Evolutionary conservation across 2,113 vertebrate species (phyloP).

Genomic region (Phocoena phocoena): DNA sequence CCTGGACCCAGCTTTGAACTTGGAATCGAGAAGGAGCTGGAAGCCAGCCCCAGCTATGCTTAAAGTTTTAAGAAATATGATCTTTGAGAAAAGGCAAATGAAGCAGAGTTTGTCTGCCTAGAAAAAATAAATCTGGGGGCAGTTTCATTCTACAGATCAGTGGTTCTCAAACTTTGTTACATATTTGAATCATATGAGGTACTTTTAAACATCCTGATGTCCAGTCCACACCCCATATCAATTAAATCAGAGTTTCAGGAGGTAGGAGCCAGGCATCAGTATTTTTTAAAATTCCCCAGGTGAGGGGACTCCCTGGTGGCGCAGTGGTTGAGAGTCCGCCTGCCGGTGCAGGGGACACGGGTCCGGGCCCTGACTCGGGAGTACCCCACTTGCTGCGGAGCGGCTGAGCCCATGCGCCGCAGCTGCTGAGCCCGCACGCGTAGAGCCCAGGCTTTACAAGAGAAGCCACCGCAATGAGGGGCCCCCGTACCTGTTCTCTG

Average conservation of each 20-base stretch:
- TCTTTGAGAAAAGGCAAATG: conserved; percentile 23
- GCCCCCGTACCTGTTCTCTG: no score
- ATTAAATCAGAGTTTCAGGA: not conserved
- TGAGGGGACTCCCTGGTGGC: not conserved
- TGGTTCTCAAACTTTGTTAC: not conserved
- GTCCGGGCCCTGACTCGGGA: no score
- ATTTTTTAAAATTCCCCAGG: not conserved
- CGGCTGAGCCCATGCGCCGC: no score
- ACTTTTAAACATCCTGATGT: conserved; percentile 10
- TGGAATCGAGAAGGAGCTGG: not conserved
- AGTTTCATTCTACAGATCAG: not conserved
- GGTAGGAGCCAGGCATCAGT: not conserved
- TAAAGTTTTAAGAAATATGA: conserved; percentile 42
- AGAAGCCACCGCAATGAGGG: no score
- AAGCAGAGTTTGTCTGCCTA: conserved; percentile 19
- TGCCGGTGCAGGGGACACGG: no score
- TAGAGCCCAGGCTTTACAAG: no score
- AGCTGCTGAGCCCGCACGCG: no score
- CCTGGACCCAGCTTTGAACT: not conserved
- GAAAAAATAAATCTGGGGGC: conserved; percentile 30
- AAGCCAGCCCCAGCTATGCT: not conserved
- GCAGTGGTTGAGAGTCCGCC: no score
- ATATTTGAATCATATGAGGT: not conserved
- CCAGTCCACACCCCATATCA: not conserved
- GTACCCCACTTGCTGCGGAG: no score